phyloP scores from a whole-genome alignment of 2,797 vertebrate genomes.

The Sylvilagus floridanus region DNA sequence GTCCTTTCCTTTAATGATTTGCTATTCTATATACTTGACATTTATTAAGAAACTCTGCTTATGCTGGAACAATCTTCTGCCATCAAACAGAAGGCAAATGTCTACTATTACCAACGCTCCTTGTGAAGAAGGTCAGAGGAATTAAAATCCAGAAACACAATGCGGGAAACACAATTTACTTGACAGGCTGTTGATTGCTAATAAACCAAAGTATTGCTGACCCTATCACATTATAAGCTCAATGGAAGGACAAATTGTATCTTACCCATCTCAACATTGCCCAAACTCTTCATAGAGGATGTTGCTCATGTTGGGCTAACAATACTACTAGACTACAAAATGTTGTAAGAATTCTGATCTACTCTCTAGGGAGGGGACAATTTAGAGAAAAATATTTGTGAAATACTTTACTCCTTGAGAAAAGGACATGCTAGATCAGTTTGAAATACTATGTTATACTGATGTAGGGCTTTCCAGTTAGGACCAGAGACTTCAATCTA shows the following conservation, averaged over 20 bases:
- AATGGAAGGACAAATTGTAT: neutral
- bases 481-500: neutral
- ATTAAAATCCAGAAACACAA: neutral
- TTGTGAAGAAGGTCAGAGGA: slow-evolving; percentile 10
- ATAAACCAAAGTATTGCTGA: neutral
- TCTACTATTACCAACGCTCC: neutral
- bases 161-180: neutral
- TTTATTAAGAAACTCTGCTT: neutral
- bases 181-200: neutral
- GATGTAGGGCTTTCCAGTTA: neutral
- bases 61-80: neutral
- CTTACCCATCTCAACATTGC: neutral
- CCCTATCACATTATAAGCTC: neutral
- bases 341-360: slow-evolving; percentile 19
- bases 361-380: slow-evolving; percentile 29
- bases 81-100: neutral
- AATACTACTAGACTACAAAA: neutral
- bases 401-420: slow-evolving; percentile 32
- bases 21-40: neutral
- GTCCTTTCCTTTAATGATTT: neutral
- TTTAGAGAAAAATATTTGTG: slow-evolving; percentile 25
- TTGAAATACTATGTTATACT: neutral
- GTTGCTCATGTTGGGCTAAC: neutral
- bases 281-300: neutral
- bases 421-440: neutral